Percentiles rank a stretch among this genome's conserved stretches.
These are phyloP conservation scores for Drosophila mayri DNA, from an alignment of 1,140 invertebrate species.

Conservation along the genomic window DNA sequence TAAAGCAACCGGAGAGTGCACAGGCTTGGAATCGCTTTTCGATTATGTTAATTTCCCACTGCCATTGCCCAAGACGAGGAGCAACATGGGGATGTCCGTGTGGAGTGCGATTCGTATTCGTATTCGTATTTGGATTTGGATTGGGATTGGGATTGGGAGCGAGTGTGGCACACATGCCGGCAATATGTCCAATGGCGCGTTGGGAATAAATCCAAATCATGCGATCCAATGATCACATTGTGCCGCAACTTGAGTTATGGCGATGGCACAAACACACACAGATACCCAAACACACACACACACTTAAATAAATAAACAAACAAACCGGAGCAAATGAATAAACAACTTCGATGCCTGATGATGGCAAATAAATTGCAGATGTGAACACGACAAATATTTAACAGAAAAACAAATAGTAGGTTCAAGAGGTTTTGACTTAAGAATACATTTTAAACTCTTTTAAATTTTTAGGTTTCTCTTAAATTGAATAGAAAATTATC, in stretches of 20 bases:
- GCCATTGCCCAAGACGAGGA: conserved; percentile 38
- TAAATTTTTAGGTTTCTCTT: not conserved
- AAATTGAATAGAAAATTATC: not conserved
- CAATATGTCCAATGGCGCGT: conserved; percentile 80
- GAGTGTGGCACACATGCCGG: conserved; percentile 78
- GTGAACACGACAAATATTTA: conserved; percentile 60
- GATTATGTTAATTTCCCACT: conserved; percentile 78
- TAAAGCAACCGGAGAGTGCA: conserved; percentile 49
- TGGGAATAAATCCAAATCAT: conserved; percentile 82
- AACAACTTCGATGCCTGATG: conserved; percentile 60
- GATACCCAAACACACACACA: not conserved
- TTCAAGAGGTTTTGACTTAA: conserved; percentile 6
- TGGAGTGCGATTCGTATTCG: conserved; percentile 24
- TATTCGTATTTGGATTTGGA: conserved; percentile 17
- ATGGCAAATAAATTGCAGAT: conserved; percentile 73
- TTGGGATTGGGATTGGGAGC: conserved; percentile 36
- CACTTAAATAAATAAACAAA: conserved; percentile 4
- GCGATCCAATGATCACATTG: conserved; percentile 82
- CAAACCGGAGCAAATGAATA: conserved; percentile 36
- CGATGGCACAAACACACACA: conserved; percentile 43
- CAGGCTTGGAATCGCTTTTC: conserved; percentile 72
- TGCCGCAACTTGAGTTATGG: conserved; percentile 79
- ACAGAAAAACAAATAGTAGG: conserved; percentile 32
- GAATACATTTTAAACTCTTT: not conserved
- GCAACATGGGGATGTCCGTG: conserved; percentile 41